Evolutionary conservation across 2,797 vertebrate species (phyloP).

Genomic region (Acanthiza pusilla): DNA sequence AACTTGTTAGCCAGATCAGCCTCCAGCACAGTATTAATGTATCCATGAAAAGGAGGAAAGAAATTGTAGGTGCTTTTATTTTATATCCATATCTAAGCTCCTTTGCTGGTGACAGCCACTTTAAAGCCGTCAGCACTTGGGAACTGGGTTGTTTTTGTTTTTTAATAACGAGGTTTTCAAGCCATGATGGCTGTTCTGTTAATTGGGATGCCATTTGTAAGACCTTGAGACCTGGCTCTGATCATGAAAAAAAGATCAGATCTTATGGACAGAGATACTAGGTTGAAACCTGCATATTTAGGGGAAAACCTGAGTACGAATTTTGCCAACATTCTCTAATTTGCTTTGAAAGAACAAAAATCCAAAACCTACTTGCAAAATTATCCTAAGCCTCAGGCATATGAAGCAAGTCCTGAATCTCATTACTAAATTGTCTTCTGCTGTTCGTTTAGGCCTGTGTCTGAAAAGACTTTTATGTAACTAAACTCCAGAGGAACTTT

Average conservation of each 20-base stretch:
- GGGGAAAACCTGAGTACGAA: background rate
- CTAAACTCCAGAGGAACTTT: background rate
- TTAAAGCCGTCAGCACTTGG: slow-evolving; percentile 13
- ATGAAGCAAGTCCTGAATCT: background rate
- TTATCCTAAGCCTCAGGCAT: background rate
- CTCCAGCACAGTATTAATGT: slow-evolving; percentile 57
- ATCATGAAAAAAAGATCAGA: slow-evolving; percentile 29
- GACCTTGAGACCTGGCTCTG: slow-evolving; percentile 41
- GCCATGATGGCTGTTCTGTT: background rate
- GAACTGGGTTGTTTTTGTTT: slow-evolving; percentile 33
- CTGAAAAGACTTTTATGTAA: background rate
- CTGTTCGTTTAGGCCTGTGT: background rate
- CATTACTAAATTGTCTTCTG: slow-evolving; percentile 6
- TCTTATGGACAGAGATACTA: background rate
- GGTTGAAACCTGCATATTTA: slow-evolving; percentile 18
- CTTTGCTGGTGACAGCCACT: slow-evolving; percentile 42
- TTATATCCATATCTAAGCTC: slow-evolving; percentile 16
- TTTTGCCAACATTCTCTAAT: background rate
- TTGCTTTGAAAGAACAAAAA: background rate
- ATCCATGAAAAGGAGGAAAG: slow-evolving; percentile 16
- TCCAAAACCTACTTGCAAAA: background rate
- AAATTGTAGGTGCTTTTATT: slow-evolving; percentile 48
- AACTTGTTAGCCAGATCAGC: slow-evolving; percentile 64
- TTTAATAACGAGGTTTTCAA: slow-evolving; percentile 15
- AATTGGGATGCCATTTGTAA: slow-evolving; percentile 44